Conservation (phyloP, 2,113 vertebrate species). For the Camelus bactrianus region DNA sequence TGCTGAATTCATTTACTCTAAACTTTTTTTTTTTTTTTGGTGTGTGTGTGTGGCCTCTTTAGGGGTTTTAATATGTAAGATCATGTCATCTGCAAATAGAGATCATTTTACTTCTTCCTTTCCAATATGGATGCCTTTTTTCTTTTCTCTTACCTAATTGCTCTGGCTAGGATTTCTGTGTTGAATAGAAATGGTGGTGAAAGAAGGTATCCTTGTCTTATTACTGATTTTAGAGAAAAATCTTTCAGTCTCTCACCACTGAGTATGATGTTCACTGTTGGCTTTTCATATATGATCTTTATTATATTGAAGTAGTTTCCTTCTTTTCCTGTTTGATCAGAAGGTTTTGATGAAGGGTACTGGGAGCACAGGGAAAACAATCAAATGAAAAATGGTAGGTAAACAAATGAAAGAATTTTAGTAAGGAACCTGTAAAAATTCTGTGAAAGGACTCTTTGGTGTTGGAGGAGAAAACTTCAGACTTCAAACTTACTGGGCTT, state of each 20-base stretch:
- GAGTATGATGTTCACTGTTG: background rate
- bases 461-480: background rate
- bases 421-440: background rate
- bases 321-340: background rate
- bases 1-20: background rate
- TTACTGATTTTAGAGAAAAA: background rate
- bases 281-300: background rate
- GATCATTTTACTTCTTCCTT: conserved; percentile 16
- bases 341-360: background rate
- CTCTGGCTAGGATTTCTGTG: background rate
- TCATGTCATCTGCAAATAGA: background rate
- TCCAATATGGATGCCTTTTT: background rate
- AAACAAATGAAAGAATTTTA: background rate
- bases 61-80: background rate
- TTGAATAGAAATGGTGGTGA: background rate
- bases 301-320: background rate
- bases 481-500: background rate
- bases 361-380: background rate
- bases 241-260: background rate
- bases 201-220: background rate
- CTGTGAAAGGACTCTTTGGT: background rate
- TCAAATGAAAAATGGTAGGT: background rate
- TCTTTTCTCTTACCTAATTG: background rate
- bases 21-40: background rate
- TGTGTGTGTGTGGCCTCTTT: background rate